These are phyloP conservation scores for Cheirogaleus medius DNA, from an alignment of 2,113 vertebrate genomes.

Conservation along the genomic window DNA sequence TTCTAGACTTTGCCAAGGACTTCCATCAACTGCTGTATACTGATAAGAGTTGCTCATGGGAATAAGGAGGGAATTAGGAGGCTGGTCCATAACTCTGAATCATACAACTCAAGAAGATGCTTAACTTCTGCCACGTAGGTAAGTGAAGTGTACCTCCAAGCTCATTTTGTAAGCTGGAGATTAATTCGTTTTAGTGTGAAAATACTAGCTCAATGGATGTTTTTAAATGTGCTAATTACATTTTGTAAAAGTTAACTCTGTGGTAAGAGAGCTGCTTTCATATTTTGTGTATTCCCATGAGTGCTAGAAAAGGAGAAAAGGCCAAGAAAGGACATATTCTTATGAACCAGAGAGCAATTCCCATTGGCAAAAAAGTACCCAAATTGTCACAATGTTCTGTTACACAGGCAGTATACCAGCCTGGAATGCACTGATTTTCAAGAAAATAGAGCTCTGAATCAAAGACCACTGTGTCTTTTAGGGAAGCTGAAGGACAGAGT, in stretches of 20 bases:
- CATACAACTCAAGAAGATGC: background rate
- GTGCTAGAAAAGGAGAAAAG: conserved; percentile 45
- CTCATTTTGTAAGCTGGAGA: background rate
- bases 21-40: background rate
- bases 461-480: background rate
- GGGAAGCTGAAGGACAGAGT: background rate
- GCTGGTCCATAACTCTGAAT: background rate
- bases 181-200: conserved; percentile 24
- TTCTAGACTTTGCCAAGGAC: background rate
- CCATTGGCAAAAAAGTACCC: background rate
- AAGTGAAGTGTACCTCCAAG: background rate
- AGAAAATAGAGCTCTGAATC: conserved; percentile 13
- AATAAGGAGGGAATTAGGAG: background rate
- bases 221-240: background rate
- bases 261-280: background rate
- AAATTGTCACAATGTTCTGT: background rate
- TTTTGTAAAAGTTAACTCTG: background rate
- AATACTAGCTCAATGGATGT: background rate
- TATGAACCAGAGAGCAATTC: conserved; percentile 17
- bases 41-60: background rate
- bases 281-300: conserved; percentile 40
- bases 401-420: background rate
- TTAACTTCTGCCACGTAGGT: background rate
- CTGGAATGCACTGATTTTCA: background rate
- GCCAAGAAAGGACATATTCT: conserved; percentile 42